These are phyloP conservation scores for Oscheius sp. DNA, from an alignment of 2,888 invertebrate genomes.

Conservation along the genomic window DNA sequence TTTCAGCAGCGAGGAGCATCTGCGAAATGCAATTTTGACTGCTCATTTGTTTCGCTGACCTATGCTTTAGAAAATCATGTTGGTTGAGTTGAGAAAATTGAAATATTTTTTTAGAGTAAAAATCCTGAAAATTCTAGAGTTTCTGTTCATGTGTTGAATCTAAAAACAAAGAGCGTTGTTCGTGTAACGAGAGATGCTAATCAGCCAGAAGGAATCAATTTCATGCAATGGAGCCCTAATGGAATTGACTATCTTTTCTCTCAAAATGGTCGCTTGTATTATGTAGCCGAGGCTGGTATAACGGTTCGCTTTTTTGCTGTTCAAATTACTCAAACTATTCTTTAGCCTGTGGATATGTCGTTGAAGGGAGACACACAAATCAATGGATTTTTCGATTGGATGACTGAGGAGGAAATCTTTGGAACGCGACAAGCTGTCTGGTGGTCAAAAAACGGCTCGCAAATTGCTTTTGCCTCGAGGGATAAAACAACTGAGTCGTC, in stretches of 20 bases:
- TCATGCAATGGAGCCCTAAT: not conserved
- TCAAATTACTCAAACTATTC: not conserved
- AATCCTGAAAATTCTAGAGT: not conserved
- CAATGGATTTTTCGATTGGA: conserved; percentile 79
- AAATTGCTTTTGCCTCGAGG: conserved; percentile 77
- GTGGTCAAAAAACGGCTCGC: conserved; percentile 84
- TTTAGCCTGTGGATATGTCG: conserved; percentile 14
- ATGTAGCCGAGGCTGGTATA: not conserved
- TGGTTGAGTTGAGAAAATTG: no score
- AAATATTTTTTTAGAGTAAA: not conserved
- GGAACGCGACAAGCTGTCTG: conserved; percentile 87
- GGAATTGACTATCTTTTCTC: conserved; percentile 13
- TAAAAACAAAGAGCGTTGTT: not conserved
- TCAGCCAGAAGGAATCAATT: conserved; percentile 1
- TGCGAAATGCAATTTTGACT: conserved; percentile 15
- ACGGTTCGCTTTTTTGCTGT: not conserved
- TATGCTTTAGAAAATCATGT: conserved; percentile 12
- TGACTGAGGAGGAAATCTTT: conserved; percentile 79
- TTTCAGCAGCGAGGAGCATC: conserved; percentile 14
- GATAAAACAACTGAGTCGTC: conserved; percentile 35
- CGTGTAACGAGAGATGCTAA: not conserved
- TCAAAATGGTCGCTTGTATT: conserved; percentile 10
- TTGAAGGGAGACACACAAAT: conserved; percentile 19
- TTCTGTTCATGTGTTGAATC: conserved; percentile 7
- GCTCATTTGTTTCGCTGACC: not conserved